phyloP scores from a whole-genome alignment of 2,888 invertebrate genomes.

The Polia nebulosa region DNA sequence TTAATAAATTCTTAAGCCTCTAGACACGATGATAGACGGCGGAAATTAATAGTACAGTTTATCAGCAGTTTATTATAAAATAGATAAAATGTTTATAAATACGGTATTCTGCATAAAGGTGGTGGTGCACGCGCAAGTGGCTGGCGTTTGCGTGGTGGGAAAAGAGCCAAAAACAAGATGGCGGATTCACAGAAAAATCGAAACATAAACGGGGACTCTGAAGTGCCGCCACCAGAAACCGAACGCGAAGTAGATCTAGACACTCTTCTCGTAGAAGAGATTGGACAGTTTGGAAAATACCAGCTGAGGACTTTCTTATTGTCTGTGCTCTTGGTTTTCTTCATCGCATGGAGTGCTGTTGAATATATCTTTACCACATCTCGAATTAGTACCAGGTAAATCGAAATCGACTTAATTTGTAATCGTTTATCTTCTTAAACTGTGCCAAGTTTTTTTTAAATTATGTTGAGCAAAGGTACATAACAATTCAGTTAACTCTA shows the following conservation, averaged over 20 bases:
- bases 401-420: not conserved
- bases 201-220: slow-evolving; percentile 18
- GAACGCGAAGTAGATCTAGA: slow-evolving; percentile 75
- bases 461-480: not conserved
- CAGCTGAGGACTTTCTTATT: slow-evolving; percentile 75
- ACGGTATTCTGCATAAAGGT: slow-evolving; percentile 25
- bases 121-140: slow-evolving; percentile 27
- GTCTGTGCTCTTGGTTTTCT: slow-evolving; percentile 73
- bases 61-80: slow-evolving; percentile 54
- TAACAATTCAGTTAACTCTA: too few relatives aligned
- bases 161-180: slow-evolving; percentile 8
- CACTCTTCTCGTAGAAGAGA: slow-evolving; percentile 79
- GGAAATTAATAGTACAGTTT: slow-evolving; percentile 35
- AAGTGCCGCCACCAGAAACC: not conserved
- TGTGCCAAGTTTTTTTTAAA: not conserved
- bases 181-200: slow-evolving; percentile 20
- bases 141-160: slow-evolving; percentile 13
- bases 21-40: slow-evolving; percentile 36
- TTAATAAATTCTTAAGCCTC: slow-evolving; percentile 44
- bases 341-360: slow-evolving; percentile 77
- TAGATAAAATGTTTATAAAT: slow-evolving; percentile 45
- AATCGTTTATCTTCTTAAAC: not conserved
- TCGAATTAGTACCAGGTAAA: slow-evolving; percentile 81
- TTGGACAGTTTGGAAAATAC: slow-evolving; percentile 83
- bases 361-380: slow-evolving; percentile 84